These are phyloP conservation scores for Candoia aspera DNA, from an alignment of 2,113 vertebrate genomes.

Conservation along the genomic window DNA sequence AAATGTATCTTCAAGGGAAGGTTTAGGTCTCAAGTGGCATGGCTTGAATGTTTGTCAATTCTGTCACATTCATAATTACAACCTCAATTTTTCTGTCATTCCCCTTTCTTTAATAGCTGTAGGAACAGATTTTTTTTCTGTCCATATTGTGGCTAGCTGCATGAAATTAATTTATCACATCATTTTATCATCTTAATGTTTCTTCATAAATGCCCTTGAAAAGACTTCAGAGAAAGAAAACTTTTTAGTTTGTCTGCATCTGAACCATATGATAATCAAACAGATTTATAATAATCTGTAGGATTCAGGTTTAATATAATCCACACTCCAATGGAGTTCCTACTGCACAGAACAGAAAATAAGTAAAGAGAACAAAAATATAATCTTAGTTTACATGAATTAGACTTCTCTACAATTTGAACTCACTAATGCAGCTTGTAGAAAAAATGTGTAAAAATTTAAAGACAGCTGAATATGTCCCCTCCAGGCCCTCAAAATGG, in stretches of 20 bases:
- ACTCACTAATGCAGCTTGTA: no score
- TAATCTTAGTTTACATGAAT: no score
- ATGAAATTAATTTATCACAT: neutral
- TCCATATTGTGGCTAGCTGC: neutral
- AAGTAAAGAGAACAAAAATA: neutral
- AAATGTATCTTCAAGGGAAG: no score
- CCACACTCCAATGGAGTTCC: neutral
- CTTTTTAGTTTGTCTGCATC: neutral
- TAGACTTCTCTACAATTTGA: no score
- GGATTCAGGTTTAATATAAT: neutral
- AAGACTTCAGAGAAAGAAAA: neutral
- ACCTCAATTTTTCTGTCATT: no score
- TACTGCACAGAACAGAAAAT: neutral
- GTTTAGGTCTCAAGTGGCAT: no score
- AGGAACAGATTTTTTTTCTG: neutral
- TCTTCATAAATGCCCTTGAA: neutral
- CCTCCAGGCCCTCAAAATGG: no score
- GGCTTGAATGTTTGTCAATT: no score
- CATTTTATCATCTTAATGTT: neutral
- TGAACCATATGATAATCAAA: neutral
- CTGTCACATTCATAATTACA: no score
- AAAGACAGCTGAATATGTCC: no score
- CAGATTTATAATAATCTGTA: neutral
- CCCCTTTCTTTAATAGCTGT: neutral
- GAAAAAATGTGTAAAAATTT: no score